Conservation (phyloP, 2,888 invertebrate genomes). For the Agrotis clavis region DNA sequence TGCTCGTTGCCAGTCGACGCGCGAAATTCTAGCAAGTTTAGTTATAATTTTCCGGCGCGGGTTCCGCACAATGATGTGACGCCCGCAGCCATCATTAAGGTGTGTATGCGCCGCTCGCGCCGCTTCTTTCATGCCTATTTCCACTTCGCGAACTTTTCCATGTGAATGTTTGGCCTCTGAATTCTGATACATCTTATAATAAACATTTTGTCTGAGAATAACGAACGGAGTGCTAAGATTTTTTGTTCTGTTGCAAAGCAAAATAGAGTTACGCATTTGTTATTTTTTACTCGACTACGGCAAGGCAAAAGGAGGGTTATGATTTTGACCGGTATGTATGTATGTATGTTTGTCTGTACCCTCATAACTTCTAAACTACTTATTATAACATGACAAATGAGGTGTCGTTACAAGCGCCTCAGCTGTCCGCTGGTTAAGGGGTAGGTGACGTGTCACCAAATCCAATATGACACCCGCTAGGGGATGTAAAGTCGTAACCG, state of each 20-base stretch:
- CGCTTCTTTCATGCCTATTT: conserved; percentile 72
- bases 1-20: conserved; percentile 63
- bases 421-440: too few species aligned
- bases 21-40: conserved; percentile 78
- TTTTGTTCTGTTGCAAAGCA: not conserved
- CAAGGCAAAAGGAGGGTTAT: too few species aligned
- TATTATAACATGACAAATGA: too few species aligned
- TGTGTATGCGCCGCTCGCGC: conserved; percentile 69
- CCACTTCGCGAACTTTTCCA: conserved; percentile 69
- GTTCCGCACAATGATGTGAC: conserved; percentile 78
- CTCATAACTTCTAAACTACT: too few species aligned
- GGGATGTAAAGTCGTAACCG: too few species aligned
- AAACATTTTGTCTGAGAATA: conserved; percentile 19
- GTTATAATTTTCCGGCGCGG: conserved; percentile 87
- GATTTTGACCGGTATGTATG: too few species aligned
- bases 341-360: too few species aligned
- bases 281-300: too few species aligned
- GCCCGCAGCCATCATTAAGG: conserved; percentile 85
- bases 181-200: conserved; percentile 54
- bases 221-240: conserved; percentile 7
- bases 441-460: too few species aligned
- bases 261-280: not conserved
- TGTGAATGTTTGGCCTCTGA: conserved; percentile 55
- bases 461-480: too few species aligned
- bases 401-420: too few species aligned